phyloP scores from a whole-genome alignment of 2,888 invertebrate genomes.

The Flexamia atlantica region DNA sequence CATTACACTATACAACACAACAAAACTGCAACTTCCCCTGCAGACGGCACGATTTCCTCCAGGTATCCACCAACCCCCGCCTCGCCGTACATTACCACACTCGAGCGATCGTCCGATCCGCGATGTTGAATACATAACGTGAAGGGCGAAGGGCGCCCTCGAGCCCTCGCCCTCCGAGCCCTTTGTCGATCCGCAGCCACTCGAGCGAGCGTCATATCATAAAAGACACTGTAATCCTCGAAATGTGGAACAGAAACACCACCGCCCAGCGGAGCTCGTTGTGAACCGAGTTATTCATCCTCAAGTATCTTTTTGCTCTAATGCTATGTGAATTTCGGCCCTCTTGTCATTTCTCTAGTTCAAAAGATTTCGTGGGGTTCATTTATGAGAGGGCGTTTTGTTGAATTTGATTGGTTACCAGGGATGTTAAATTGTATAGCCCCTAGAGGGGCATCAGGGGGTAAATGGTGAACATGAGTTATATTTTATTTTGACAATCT shows the following conservation, averaged over 20 bases:
- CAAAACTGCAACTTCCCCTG: no score
- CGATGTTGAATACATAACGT: slow-evolving; percentile 46
- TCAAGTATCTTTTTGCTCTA: slow-evolving; percentile 8
- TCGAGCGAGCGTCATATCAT: slow-evolving; percentile 40
- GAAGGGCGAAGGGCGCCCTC: slow-evolving; percentile 7
- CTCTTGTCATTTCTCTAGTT: slow-evolving; percentile 9
- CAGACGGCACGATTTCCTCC: no score
- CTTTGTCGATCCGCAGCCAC: slow-evolving; percentile 36
- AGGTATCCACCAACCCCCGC: no score
- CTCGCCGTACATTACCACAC: slow-evolving; percentile 6
- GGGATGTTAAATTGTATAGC: neutral
- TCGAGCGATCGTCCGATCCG: slow-evolving; percentile 25
- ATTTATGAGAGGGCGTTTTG: neutral
- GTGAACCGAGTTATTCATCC: neutral
- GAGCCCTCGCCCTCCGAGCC: neutral
- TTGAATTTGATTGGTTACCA: neutral
- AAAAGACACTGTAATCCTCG: slow-evolving; percentile 41
- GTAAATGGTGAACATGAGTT: no score
- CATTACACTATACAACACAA: no score
- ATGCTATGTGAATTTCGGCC: slow-evolving; percentile 5
- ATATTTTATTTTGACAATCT: no score
- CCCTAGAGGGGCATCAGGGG: no score
- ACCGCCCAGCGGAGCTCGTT: neutral
- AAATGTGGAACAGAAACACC: slow-evolving; percentile 31
- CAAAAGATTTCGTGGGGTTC: neutral